Evolutionary conservation across 2,113 vertebrate species (phyloP), one percentile per base, ranked within the genome.

Genomic region (Chaetops frenatus): DNA sequence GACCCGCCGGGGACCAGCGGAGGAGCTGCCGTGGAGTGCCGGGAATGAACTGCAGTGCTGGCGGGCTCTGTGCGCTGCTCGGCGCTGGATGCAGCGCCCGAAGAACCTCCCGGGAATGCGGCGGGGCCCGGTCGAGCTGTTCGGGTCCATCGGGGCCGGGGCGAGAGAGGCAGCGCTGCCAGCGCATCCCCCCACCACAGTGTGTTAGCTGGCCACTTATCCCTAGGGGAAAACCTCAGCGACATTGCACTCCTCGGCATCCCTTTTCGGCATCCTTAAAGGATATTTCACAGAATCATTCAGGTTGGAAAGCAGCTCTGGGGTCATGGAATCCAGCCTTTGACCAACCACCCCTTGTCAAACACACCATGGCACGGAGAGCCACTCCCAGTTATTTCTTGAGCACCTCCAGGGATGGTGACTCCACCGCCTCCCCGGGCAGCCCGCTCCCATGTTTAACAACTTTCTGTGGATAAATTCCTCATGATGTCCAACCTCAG

Each of bases 101-200:
- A 4, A 14, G 54, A 9, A 4, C 11, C 12, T 1, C 4, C 4
- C 4, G 23, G 48, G 35, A 33, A 9, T 1, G 44, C 7, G 5
- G 27, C 2, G 3, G 16, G 18, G 21, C 19, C 12, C 6, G 8
- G 12, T 3, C 9, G 1, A 5, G 1, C 7, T 1, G 22, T 11
- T 21, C 72, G 10, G 31, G 24, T 36, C 12, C 33, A 2, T 18
- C 7, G 2, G 19, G 25, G 19, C 24, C 18, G 28, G 22, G 24
- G 50, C 1, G 19, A 20, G 35, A 12, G 42, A n/a, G 4, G 13
- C 12, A 2, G n/a, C 23, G 1, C 22, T 51, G 22, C 36, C 69
- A 6, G 33, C 0, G 15, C 23, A 2, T 12, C 10, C 15, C 19
- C 36, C 45, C 44, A 1, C 15, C 42, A 8, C 45, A 19, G 1